Conservation (phyloP, 1,140 invertebrate genomes). For the Lordiphosa mommai region DNA sequence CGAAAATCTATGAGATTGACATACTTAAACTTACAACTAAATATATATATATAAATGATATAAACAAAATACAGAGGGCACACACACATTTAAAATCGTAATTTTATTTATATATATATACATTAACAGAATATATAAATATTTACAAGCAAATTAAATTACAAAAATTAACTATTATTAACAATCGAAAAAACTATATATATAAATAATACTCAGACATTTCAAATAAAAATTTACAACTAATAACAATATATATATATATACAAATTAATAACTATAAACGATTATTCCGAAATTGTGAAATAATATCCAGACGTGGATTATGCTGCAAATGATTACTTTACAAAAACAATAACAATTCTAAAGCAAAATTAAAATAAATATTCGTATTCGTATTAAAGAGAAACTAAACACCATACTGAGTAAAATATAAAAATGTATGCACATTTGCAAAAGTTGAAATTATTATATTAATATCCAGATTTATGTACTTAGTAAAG, state of each 20-base stretch:
- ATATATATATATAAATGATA: slow-evolving; percentile 3
- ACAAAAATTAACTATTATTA: slow-evolving; percentile 23
- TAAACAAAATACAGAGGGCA: slow-evolving; percentile 35
- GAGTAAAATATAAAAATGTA: slow-evolving; percentile 11
- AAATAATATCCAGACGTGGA: slow-evolving; percentile 49
- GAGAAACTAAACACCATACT: slow-evolving; percentile 1
- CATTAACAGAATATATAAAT: slow-evolving; percentile 42
- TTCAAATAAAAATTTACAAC: slow-evolving; percentile 25
- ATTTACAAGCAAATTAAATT: slow-evolving; percentile 43
- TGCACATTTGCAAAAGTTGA: slow-evolving; percentile 18
- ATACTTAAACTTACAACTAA: slow-evolving; percentile 30
- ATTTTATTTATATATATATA: slow-evolving; percentile 55
- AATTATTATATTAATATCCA: slow-evolving; percentile 15
- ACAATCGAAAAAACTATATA: slow-evolving; percentile 22
- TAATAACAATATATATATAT: slow-evolving; percentile 27
- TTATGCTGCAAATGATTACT: slow-evolving; percentile 75
- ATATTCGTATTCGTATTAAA: slow-evolving; percentile 35
- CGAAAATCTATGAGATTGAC: slow-evolving; percentile 53
- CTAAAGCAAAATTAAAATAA: slow-evolving; percentile 23
- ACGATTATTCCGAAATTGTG: slow-evolving; percentile 46
- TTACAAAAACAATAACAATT: slow-evolving; percentile 49
- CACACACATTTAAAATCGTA: slow-evolving; percentile 47
- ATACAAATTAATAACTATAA: slow-evolving; percentile 29
- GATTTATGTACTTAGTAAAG: slow-evolving; percentile 32
- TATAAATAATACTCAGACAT: slow-evolving; percentile 13